A percentile compares a stretch with the other conserved stretches of the same genome.
These are phyloP conservation scores for Drosophila fulvimacula DNA, from an alignment of 2,888 invertebrate genomes.

Conservation along the genomic window DNA sequence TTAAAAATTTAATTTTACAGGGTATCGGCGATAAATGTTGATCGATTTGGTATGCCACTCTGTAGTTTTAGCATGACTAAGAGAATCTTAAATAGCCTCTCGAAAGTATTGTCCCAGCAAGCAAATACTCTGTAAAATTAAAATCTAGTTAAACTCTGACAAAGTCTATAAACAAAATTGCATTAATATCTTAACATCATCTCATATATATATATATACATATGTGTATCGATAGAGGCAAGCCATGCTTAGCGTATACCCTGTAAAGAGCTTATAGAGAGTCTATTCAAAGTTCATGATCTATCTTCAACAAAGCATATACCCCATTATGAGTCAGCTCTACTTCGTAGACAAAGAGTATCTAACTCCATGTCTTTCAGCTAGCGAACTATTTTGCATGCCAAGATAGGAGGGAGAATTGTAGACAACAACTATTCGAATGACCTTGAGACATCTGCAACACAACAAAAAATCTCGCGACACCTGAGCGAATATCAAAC, in stretches of 20 bases:
- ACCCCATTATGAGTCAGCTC: not conserved
- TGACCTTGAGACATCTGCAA: constrained; percentile 46
- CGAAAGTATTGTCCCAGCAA: not conserved
- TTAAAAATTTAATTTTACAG: no score
- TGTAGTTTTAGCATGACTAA: not conserved
- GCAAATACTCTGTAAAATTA: constrained; percentile 3
- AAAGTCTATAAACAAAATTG: not conserved
- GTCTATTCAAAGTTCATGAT: not conserved
- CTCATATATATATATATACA: not conserved
- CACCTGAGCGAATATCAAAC: constrained; percentile 19
- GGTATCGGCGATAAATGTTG: not conserved
- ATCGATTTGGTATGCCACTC: not conserved
- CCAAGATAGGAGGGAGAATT: not conserved
- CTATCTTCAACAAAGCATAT: not conserved
- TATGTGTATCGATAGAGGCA: no score
- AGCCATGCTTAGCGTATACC: not conserved
- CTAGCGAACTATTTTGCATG: not conserved
- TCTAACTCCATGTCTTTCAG: not conserved
- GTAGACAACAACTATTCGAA: constrained; percentile 4
- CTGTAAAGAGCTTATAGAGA: not conserved
- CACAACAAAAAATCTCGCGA: constrained; percentile 5
- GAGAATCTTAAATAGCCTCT: not conserved
- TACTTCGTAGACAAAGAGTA: not conserved
- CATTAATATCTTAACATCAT: not conserved
- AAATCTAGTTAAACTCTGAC: not conserved